Evolutionary conservation across 2,888 invertebrate genomes (phyloP), one percentile per base, ranked within the genome.

Genomic region (Amphimallon solstitiale): DNA sequence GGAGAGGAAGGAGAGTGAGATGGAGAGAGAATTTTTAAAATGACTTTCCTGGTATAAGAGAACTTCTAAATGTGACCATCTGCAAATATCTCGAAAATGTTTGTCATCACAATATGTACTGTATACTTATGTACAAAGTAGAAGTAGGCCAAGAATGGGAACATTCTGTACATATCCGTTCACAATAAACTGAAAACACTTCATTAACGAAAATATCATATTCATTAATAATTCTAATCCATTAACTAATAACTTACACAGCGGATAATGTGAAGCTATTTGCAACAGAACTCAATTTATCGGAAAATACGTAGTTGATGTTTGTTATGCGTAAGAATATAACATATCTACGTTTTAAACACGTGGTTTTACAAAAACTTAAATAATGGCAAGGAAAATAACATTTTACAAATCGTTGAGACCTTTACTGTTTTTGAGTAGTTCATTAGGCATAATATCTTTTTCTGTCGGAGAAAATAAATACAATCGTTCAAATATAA

Each of bases 321-420:
- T 29, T 5, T 29, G 29, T 29, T 9, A n/a, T n/a, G 29, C 9
- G 5, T 23, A 23, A 23, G 3, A 23, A 23, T 23, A 23, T 23
- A 38, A n/a, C 40, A 15, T 40, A 14, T 14, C 15, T 40, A 40
- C 12, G 6, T 9, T 45, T 45, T 19, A 9, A 7, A 19, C 19
- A 2, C 14, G 7, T 2, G 14, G 7, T 43, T 7, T 43, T 1
- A 14, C 10, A 43, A 7, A 1, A 43, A 14, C 7, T 5, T 40
- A 40, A 2, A 40, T 40, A 14, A 14, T 40, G 21, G 7, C 9
- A 38, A 66, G 54, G 66, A 51, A 54, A 54, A 52, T 63, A 2
- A 67, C 60, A 14, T 63, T 40, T 68, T 72, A 69, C 54, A 65
- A 66, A 38, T 70, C 72, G 1, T 64, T 73, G 2, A 59, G 60